phyloP scores from a whole-genome alignment of 2,797 vertebrate species.

The Pseudochromis fuscus region DNA sequence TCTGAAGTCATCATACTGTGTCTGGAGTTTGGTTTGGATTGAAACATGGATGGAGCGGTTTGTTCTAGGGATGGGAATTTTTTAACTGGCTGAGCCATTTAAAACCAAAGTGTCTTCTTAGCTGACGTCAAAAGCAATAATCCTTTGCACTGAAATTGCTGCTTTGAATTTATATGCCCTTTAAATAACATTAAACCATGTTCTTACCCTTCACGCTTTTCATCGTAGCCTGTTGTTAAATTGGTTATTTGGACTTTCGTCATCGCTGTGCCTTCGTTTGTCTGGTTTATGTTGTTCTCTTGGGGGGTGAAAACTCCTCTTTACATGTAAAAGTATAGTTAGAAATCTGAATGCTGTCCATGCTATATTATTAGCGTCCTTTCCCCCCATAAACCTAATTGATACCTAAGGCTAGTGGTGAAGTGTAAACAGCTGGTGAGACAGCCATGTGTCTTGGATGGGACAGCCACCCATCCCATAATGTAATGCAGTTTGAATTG shows the following conservation, averaged over 20 bases:
- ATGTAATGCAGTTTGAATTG: constrained; percentile 68
- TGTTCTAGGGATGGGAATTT: constrained; percentile 9
- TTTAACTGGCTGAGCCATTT: not conserved
- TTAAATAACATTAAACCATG: constrained; percentile 10
- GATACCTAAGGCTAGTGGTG: constrained; percentile 71
- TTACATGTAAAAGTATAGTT: constrained; percentile 60
- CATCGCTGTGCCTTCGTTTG: constrained; percentile 3
- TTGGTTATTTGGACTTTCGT: constrained; percentile 16
- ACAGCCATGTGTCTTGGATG: constrained; percentile 66
- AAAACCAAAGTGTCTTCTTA: not conserved
- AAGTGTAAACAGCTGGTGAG: constrained; percentile 80
- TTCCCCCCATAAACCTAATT: constrained; percentile 75
- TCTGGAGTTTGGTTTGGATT: constrained; percentile 54
- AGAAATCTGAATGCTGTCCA: constrained; percentile 54
- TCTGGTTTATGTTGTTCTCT: constrained; percentile 34
- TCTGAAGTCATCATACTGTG: constrained; percentile 60
- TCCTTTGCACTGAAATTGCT: constrained; percentile 24
- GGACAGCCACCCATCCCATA: constrained; percentile 68
- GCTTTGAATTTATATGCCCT: constrained; percentile 13
- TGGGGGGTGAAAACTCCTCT: constrained; percentile 31
- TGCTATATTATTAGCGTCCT: constrained; percentile 46
- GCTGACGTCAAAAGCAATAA: constrained; percentile 26
- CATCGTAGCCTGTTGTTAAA: constrained; percentile 11
- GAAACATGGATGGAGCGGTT: constrained; percentile 27
- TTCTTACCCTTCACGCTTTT: not conserved